Percentiles rank a stretch among this genome's conserved stretches.
These are phyloP conservation scores for Corticium candelabrum DNA, from an alignment of 37 sponge, comb jelly and placozoan genomes.

Conservation along the genomic window DNA sequence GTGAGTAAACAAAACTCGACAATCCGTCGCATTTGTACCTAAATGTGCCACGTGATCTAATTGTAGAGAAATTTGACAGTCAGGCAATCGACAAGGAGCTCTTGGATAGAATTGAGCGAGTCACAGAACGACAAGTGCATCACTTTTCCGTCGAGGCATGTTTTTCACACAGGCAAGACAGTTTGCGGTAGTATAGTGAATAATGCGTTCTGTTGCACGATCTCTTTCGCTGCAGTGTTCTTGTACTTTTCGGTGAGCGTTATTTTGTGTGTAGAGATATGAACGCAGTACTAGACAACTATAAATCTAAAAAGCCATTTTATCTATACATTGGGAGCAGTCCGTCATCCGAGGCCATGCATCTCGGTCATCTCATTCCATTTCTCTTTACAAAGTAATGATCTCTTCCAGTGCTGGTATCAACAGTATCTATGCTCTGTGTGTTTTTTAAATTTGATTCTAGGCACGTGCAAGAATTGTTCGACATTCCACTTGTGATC, in stretches of 20 bases:
- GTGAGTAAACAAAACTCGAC: too few relatives aligned
- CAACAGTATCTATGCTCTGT: neutral
- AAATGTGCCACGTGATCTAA: too few relatives aligned
- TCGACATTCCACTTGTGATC: constrained; percentile 95
- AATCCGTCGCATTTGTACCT: neutral
- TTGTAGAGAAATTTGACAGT: constrained; percentile 75
- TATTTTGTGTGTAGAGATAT: constrained; percentile 44
- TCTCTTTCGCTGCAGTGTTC: neutral
- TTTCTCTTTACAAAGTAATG: constrained; percentile 85
- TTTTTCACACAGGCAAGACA: constrained; percentile 88
- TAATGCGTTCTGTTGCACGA: neutral
- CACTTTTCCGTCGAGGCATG: constrained; percentile 37
- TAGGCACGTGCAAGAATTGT: constrained; percentile 96
- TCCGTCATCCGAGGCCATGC: constrained; percentile 96
- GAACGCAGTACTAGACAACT: constrained; percentile 61
- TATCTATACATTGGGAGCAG: constrained; percentile 97
- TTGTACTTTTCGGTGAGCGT: neutral
- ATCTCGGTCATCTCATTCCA: constrained; percentile 95
- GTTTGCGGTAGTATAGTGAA: neutral
- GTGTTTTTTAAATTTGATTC: constrained; percentile 61
- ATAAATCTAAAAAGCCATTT: constrained; percentile 86
- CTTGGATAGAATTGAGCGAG: constrained; percentile 59
- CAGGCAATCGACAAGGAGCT: constrained; percentile 53
- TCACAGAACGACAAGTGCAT: constrained; percentile 66
- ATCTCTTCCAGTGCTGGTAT: constrained; percentile 25